Evolutionary conservation across 1,140 invertebrate genomes (phyloP).

Genomic region (Trissolcus basalis): DNA sequence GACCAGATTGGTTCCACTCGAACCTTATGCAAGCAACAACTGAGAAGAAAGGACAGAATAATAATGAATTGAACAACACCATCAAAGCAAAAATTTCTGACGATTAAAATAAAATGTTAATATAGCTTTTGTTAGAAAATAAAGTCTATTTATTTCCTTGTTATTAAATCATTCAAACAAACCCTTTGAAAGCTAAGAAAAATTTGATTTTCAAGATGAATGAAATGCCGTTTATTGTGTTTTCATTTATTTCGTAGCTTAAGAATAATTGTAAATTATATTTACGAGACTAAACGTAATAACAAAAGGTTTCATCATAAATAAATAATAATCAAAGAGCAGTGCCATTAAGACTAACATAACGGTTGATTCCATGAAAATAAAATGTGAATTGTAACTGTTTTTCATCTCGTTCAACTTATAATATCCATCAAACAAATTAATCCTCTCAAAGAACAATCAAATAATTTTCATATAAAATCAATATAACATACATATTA

Average conservation of each 20-base stretch:
- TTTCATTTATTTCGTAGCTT: no score
- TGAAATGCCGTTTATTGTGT: not conserved
- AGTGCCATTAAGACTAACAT: no score
- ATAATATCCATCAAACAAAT: no score
- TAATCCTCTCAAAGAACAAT: no score
- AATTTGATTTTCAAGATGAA: not conserved
- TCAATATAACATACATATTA: slow-evolving; percentile 13
- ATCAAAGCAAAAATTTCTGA: slow-evolving; percentile 78
- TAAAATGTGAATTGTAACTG: no score
- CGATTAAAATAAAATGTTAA: not conserved
- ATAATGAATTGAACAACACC: slow-evolving; percentile 69
- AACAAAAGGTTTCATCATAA: no score
- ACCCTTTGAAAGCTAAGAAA: not conserved
- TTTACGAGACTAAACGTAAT: no score
- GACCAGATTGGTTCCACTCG: slow-evolving; percentile 87
- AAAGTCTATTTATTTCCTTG: slow-evolving; percentile 1
- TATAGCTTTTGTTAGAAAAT: not conserved
- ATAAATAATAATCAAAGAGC: no score
- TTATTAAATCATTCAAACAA: not conserved
- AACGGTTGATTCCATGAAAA: no score
- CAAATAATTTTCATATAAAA: not conserved
- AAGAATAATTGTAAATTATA: no score
- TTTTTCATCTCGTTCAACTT: no score
- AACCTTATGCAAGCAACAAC: slow-evolving; percentile 88
- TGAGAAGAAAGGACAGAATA: slow-evolving; percentile 79